Percentiles rank a stretch among this genome's conserved stretches.
phyloP scores from a whole-genome alignment of 1,140 invertebrate species.

The Littorina saxatilis region DNA sequence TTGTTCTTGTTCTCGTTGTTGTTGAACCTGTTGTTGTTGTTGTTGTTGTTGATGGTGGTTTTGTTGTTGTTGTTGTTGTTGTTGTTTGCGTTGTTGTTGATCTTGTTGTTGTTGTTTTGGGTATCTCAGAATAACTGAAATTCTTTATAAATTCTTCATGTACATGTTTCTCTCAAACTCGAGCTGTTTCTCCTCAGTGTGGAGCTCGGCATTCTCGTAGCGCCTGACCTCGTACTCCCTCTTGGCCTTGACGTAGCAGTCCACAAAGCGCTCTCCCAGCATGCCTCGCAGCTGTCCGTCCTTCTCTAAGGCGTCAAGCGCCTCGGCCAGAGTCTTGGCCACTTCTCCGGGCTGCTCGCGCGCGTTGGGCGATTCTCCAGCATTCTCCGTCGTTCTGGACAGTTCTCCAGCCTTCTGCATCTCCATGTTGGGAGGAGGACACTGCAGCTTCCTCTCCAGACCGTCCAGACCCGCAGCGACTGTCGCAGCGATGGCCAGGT shows the following conservation, averaged over 20 bases:
- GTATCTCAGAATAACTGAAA: too few species aligned
- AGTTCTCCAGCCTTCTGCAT: background rate
- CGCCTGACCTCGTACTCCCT: background rate
- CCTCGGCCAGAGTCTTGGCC: constrained; percentile 13
- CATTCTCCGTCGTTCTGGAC: too few species aligned
- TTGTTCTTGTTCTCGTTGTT: background rate
- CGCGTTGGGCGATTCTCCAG: background rate
- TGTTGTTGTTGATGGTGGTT: background rate
- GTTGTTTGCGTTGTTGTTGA: too few species aligned
- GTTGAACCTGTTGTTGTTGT: background rate
- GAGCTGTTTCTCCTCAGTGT: constrained; percentile 16
- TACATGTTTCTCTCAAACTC: constrained; percentile 25
- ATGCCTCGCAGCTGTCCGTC: constrained; percentile 20
- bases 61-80: background rate
- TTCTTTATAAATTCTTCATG: background rate
- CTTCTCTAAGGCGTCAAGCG: constrained; percentile 25
- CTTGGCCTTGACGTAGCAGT: constrained; percentile 18
- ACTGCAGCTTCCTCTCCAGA: constrained; percentile 5
- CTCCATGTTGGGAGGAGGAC: too few species aligned
- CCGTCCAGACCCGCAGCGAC: constrained; percentile 40
- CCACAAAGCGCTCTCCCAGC: constrained; percentile 24
- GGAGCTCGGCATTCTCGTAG: background rate
- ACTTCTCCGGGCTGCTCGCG: background rate
- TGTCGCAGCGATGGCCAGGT: constrained; percentile 35
- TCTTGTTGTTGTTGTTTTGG: too few species aligned